These are phyloP conservation scores for Cerastoderma edule DNA, from an alignment of 2,888 invertebrate species.

Conservation along the genomic window DNA sequence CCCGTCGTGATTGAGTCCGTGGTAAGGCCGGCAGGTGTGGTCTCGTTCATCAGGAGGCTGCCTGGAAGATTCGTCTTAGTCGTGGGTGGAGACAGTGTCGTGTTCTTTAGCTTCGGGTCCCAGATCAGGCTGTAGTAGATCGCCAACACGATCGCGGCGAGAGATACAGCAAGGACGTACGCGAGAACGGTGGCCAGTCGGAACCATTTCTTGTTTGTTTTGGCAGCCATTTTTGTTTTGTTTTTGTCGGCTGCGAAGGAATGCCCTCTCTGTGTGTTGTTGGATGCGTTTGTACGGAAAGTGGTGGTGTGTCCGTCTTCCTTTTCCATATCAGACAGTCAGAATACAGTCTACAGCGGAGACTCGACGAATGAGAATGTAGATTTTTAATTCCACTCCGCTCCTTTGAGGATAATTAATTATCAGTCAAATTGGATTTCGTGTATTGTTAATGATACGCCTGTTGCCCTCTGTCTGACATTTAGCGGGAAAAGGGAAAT, in stretches of 20 bases:
- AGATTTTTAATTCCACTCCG: too few relatives aligned
- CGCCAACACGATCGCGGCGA: slow-evolving; percentile 96
- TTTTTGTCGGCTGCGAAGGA: slow-evolving; percentile 76
- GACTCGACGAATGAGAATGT: too few relatives aligned
- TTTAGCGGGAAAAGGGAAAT: slow-evolving; percentile 55
- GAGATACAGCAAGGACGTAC: slow-evolving; percentile 96
- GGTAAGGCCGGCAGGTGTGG: slow-evolving; percentile 24
- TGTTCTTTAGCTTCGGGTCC: slow-evolving; percentile 88
- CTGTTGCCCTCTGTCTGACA: slow-evolving; percentile 47
- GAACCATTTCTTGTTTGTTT: slow-evolving; percentile 90
- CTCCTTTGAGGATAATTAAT: too few relatives aligned
- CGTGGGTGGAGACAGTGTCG: slow-evolving; percentile 54
- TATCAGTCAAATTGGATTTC: too few relatives aligned
- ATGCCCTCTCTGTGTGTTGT: slow-evolving; percentile 65
- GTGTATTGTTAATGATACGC: slow-evolving; percentile 30
- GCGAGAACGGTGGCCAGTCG: slow-evolving; percentile 96
- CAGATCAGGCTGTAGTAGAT: slow-evolving; percentile 97
- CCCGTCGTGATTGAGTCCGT: background rate
- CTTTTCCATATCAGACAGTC: slow-evolving; percentile 67
- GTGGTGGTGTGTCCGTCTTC: slow-evolving; percentile 70
- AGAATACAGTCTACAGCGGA: background rate
- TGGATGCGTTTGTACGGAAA: slow-evolving; percentile 68
- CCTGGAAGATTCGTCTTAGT: slow-evolving; percentile 20
- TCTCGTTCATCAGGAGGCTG: slow-evolving; percentile 38
- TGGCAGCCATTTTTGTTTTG: slow-evolving; percentile 81